These are phyloP conservation scores for Muscidifurax raptorellus DNA, from an alignment of 1,140 invertebrate species.

Conservation along the genomic window DNA sequence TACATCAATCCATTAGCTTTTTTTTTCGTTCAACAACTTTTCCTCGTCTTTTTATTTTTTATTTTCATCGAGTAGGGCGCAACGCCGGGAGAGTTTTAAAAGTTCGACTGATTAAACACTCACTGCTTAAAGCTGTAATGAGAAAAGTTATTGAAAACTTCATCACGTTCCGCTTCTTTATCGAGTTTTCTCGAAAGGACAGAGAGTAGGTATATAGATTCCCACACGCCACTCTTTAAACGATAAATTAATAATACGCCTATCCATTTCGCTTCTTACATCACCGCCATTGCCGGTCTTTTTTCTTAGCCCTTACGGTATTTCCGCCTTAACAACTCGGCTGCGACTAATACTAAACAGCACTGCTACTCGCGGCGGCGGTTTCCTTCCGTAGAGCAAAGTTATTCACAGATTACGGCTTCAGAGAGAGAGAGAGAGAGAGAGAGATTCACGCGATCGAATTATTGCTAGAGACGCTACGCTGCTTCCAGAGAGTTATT, in stretches of 20 bases:
- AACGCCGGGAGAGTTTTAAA: neutral
- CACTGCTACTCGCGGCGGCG: no score
- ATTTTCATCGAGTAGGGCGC: neutral
- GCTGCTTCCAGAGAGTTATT: neutral
- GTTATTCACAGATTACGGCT: neutral
- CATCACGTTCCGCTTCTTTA: neutral
- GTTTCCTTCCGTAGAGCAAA: neutral
- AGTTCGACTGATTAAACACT: constrained; percentile 8
- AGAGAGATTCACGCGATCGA: neutral
- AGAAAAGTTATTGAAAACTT: constrained; percentile 3
- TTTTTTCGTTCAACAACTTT: neutral
- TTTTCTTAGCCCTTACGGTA: no score
- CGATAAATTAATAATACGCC: neutral
- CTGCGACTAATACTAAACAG: neutral
- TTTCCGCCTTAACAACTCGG: neutral
- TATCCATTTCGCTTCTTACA: neutral
- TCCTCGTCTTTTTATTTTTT: neutral
- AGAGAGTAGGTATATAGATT: neutral
- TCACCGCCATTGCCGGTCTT: no score
- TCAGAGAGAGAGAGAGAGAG: neutral
- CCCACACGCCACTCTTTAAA: neutral
- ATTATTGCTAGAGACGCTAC: neutral
- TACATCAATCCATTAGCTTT: constrained; percentile 1
- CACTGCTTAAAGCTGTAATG: neutral
- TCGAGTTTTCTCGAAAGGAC: neutral